Evolutionary conservation across 2,797 vertebrate species (phyloP).

Genomic region (Rhabdophis nuchalis): DNA sequence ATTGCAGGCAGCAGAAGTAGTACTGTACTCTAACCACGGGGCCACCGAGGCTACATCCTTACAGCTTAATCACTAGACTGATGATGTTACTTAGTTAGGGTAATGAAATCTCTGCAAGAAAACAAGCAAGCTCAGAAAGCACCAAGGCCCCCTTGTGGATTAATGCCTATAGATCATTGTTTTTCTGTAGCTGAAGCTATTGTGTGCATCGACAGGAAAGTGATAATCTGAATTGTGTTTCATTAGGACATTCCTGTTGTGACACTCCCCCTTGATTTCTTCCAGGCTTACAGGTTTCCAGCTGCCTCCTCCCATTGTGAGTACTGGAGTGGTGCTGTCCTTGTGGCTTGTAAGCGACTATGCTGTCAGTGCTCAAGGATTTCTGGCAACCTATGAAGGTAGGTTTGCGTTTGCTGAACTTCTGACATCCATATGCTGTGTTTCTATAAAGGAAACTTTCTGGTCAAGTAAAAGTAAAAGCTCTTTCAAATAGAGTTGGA

Average conservation of each 20-base stretch:
- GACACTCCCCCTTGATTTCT: constrained; percentile 44
- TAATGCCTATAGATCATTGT: background rate
- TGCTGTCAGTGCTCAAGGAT: constrained; percentile 96
- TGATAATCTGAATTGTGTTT: background rate
- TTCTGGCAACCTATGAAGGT: constrained; percentile 95
- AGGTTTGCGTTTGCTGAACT: constrained; percentile 48
- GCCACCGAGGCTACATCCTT: background rate
- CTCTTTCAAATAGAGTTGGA: background rate
- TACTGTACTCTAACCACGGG: too few relatives aligned
- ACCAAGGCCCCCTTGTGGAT: background rate
- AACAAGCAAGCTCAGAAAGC: too few relatives aligned
- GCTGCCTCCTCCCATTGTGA: constrained; percentile 92
- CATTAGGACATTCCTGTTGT: background rate
- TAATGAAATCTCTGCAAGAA: too few relatives aligned
- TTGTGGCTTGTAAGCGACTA: constrained; percentile 94
- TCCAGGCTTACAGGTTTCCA: constrained; percentile 96
- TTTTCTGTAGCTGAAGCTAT: background rate
- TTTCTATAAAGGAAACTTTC: background rate
- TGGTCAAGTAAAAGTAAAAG: background rate
- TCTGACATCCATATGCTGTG: background rate
- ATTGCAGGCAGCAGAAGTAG: too few relatives aligned
- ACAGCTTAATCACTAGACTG: background rate
- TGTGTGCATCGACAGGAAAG: background rate
- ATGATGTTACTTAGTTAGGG: too few relatives aligned
- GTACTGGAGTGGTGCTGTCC: constrained; percentile 84